These are phyloP conservation scores for Tetrao urogallus DNA, from an alignment of 2,113 vertebrate genomes.

Conservation along the genomic window DNA sequence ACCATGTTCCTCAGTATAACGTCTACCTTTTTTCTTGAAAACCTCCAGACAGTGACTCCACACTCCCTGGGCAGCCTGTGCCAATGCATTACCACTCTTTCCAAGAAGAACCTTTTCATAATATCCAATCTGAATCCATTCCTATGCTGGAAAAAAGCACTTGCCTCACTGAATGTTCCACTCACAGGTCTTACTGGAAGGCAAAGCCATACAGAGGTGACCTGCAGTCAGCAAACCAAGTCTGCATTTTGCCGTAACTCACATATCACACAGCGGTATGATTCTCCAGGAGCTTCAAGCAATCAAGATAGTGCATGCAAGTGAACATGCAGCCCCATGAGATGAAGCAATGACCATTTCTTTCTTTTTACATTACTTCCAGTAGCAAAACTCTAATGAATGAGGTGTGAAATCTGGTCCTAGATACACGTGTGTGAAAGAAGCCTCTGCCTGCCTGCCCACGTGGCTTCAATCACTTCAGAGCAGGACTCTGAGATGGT, in stretches of 20 bases:
- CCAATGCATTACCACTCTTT: no score
- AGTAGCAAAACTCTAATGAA: not conserved
- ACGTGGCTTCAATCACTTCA: not conserved
- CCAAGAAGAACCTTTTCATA: no score
- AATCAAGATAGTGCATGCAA: not conserved
- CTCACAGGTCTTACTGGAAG: not conserved
- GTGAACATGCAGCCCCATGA: not conserved
- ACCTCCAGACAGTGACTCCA: no score
- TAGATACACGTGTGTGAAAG: fast-evolving
- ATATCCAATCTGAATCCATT: not conserved
- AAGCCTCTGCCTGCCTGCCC: not conserved
- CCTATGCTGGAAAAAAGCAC: not conserved
- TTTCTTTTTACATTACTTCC: not conserved
- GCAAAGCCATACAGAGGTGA: not conserved
- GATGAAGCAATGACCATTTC: not conserved
- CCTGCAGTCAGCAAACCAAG: fast-evolving
- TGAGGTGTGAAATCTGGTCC: not conserved
- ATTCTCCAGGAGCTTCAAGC: not conserved
- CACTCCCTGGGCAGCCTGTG: no score
- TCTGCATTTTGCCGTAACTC: not conserved
- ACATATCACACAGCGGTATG: fast-evolving
- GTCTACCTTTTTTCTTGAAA: no score
- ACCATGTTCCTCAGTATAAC: no score
- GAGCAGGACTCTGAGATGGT: fast-evolving
- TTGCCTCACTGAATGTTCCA: not conserved